Evolutionary conservation across 2,113 vertebrate species (phyloP).

Genomic region (Larimichthys polyactis): DNA sequence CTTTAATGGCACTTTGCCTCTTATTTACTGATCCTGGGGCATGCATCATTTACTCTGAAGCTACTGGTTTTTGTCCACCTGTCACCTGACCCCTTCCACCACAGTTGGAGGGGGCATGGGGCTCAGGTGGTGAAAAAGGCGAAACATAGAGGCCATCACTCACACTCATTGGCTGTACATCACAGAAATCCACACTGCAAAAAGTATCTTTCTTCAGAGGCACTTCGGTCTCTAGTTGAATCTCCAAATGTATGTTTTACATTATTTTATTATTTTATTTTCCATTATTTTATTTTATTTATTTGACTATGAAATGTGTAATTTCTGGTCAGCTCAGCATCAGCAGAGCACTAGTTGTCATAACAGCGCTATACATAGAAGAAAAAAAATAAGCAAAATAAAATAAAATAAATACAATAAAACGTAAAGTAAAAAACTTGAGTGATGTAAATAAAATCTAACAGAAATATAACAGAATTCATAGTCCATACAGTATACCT

Average conservation of each 20-base stretch:
- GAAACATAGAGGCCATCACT: slow-evolving; percentile 62
- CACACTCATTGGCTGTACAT: slow-evolving; percentile 51
- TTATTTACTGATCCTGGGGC: slow-evolving; percentile 71
- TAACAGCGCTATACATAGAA: too few relatives aligned
- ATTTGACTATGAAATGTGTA: too few relatives aligned
- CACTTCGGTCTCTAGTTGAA: not conserved
- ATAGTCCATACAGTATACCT: too few relatives aligned
- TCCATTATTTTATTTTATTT: too few relatives aligned
- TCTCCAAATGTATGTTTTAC: not conserved
- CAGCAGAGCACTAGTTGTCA: too few relatives aligned
- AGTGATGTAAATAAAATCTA: too few relatives aligned
- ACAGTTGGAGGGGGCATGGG: slow-evolving; percentile 52
- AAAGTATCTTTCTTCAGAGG: slow-evolving; percentile 10
- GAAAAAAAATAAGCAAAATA: too few relatives aligned
- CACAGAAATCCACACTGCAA: slow-evolving; percentile 42
- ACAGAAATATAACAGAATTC: too few relatives aligned
- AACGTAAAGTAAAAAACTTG: too few relatives aligned
- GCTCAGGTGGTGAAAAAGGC: slow-evolving; percentile 74
- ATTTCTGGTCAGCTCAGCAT: too few relatives aligned
- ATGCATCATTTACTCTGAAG: slow-evolving; percentile 82
- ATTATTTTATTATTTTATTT: not conserved
- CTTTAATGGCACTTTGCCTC: slow-evolving; percentile 74
- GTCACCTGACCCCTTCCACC: slow-evolving; percentile 79
- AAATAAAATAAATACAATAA: too few relatives aligned
- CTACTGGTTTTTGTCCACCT: slow-evolving; percentile 80